Conservation (phyloP, 2,888 invertebrate species). For the Rugalucina vietnamica region DNA sequence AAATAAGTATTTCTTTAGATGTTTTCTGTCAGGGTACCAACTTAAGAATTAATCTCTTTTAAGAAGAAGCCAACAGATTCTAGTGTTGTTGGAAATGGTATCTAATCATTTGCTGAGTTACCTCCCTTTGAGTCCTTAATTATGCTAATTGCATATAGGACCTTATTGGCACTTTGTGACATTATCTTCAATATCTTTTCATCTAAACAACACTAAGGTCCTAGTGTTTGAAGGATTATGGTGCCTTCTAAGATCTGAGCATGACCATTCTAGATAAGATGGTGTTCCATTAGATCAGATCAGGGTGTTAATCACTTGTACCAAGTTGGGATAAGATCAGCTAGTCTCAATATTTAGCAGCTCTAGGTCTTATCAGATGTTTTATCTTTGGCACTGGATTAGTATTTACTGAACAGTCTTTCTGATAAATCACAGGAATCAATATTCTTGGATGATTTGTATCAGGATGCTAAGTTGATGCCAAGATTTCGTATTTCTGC, state of each 20-base stretch:
- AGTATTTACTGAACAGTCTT: background rate
- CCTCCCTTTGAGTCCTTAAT: too few relatives aligned
- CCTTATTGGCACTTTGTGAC: too few relatives aligned
- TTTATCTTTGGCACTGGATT: background rate
- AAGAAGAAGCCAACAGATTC: too few relatives aligned
- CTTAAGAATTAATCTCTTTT: too few relatives aligned
- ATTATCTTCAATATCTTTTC: background rate
- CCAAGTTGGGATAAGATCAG: slow-evolving; percentile 2
- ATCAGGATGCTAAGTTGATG: too few relatives aligned
- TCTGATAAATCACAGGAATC: background rate
- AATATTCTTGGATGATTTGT: background rate
- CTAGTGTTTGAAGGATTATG: background rate
- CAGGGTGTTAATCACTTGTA: background rate
- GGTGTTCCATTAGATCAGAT: background rate
- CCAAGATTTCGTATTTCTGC: too few relatives aligned
- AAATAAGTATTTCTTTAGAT: too few relatives aligned
- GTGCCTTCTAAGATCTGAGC: background rate
- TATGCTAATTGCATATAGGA: too few relatives aligned
- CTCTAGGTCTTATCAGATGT: background rate
- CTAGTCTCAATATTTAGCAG: background rate
- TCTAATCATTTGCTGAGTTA: too few relatives aligned
- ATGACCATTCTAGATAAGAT: background rate
- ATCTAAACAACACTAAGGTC: background rate
- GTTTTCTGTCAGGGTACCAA: too few relatives aligned
- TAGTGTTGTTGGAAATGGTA: too few relatives aligned